Percentiles rank a stretch among this genome's conserved stretches.
phyloP scores from a whole-genome alignment of 2,797 vertebrate species.

The Coilia nasus region DNA sequence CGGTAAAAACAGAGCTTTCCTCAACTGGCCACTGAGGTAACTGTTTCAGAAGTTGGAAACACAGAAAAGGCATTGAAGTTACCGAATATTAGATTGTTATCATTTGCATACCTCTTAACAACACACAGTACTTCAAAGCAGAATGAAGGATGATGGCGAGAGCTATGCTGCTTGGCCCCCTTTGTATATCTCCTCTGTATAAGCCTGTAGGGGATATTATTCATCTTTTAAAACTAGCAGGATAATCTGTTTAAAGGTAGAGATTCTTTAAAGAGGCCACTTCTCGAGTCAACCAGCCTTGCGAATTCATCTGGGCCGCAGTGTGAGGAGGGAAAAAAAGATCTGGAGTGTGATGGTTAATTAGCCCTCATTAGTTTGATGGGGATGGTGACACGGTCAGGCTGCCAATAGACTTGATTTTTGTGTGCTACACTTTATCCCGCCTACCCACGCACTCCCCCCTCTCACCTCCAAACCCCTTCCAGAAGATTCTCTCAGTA shows the following conservation, averaged over 20 bases:
- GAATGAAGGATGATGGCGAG: not conserved
- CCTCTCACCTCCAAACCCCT: conserved; percentile 45
- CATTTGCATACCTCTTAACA: not conserved
- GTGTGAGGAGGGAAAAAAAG: not conserved
- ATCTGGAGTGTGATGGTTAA: not conserved
- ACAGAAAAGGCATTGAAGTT: not conserved
- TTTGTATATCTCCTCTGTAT: not conserved
- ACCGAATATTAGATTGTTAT: not conserved
- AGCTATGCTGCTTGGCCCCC: not conserved
- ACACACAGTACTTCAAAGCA: not conserved
- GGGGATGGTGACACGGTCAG: conserved; percentile 12
- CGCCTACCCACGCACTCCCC: not conserved
- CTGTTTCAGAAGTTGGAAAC: not conserved
- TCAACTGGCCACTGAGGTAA: not conserved
- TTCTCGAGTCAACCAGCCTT: conserved; percentile 2
- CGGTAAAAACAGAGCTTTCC: not conserved
- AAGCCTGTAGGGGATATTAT: not conserved
- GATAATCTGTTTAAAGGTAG: not conserved
- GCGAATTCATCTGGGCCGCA: not conserved
- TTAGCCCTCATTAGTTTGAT: not conserved
- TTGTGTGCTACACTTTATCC: conserved; percentile 10
- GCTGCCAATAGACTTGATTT: conserved; percentile 22
- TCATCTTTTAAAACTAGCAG: not conserved
- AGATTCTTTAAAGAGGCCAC: not conserved
- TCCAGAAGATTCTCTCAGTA: conserved; percentile 52